phyloP scores from a whole-genome alignment of 2,888 invertebrate genomes.

The Pinctada fucata region DNA sequence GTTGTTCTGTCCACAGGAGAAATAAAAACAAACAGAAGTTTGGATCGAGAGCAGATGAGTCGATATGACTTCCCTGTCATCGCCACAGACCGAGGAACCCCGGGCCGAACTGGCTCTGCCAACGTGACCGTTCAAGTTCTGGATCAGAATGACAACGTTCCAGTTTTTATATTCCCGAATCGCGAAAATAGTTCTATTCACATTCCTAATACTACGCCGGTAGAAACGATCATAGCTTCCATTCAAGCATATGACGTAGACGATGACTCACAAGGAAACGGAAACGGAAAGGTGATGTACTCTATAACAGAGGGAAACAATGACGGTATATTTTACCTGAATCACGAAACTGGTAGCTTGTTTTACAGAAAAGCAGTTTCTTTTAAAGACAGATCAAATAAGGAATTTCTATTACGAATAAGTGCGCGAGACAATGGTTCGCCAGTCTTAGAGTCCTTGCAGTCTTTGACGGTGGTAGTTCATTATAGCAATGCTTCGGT shows the following conservation, averaged over 20 bases:
- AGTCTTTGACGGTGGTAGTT: constrained; percentile 39
- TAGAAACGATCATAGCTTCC: constrained; percentile 34
- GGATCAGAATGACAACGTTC: constrained; percentile 40
- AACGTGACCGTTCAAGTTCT: constrained; percentile 29
- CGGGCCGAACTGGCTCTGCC: constrained; percentile 28
- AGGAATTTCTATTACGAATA: constrained; percentile 40
- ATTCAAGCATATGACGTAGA: constrained; percentile 41
- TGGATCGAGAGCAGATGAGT: constrained; percentile 32
- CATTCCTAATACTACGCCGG: constrained; percentile 32
- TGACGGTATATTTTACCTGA: constrained; percentile 50
- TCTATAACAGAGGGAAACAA: constrained; percentile 89
- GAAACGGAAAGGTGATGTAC: constrained; percentile 87
- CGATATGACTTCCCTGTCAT: constrained; percentile 37
- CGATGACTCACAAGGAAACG: constrained; percentile 67
- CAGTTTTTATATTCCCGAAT: constrained; percentile 36
- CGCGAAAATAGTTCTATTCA: constrained; percentile 27
- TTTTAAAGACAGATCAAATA: constrained; percentile 37
- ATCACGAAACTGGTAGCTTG: constrained; percentile 52
- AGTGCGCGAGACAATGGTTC: constrained; percentile 51
- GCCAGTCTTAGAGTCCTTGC: constrained; percentile 39
- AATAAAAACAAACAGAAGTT: constrained; percentile 31
- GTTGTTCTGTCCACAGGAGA: constrained; percentile 28
- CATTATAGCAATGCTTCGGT: constrained; percentile 50
- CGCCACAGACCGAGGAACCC: constrained; percentile 36
- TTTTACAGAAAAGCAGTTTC: constrained; percentile 47